Evolutionary conservation across 2,888 invertebrate species (phyloP).

Genomic region (Germaria angustata): DNA sequence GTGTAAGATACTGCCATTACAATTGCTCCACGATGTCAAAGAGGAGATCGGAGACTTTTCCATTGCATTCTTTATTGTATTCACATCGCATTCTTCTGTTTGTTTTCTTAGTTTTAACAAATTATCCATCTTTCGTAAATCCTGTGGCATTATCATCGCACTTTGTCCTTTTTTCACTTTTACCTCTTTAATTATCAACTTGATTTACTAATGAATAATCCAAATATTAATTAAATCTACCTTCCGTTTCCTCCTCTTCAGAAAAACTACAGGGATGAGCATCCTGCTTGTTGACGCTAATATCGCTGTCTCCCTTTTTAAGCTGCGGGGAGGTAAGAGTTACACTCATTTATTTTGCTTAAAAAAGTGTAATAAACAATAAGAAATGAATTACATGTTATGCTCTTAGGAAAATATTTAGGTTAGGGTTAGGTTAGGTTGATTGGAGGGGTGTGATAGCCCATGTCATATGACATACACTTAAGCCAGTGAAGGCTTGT

Average conservation of each 20-base stretch:
- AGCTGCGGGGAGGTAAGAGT: background rate
- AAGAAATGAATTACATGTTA: too few species aligned
- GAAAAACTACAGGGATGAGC: background rate
- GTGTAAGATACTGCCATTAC: background rate
- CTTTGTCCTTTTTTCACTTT: background rate
- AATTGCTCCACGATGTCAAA: background rate
- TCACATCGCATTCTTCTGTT: background rate
- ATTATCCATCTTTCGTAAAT: background rate
- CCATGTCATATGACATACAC: too few species aligned
- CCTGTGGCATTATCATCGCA: background rate
- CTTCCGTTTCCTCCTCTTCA: background rate
- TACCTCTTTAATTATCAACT: background rate
- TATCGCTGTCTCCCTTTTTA: background rate
- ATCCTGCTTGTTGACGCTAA: background rate
- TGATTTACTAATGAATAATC: background rate
- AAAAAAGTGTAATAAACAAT: background rate
- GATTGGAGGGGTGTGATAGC: too few species aligned
- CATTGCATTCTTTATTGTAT: background rate
- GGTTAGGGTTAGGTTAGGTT: too few species aligned
- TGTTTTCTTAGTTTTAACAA: background rate
- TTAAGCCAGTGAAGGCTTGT: too few species aligned
- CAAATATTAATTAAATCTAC: background rate
- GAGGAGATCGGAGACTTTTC: background rate
- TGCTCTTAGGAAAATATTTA: too few species aligned
- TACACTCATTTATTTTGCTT: slow-evolving; percentile 17